These are phyloP conservation scores for Mastigias papua DNA, from an alignment of 30 jellyfish, hydroid and myxozoan species.

Conservation along the genomic window DNA sequence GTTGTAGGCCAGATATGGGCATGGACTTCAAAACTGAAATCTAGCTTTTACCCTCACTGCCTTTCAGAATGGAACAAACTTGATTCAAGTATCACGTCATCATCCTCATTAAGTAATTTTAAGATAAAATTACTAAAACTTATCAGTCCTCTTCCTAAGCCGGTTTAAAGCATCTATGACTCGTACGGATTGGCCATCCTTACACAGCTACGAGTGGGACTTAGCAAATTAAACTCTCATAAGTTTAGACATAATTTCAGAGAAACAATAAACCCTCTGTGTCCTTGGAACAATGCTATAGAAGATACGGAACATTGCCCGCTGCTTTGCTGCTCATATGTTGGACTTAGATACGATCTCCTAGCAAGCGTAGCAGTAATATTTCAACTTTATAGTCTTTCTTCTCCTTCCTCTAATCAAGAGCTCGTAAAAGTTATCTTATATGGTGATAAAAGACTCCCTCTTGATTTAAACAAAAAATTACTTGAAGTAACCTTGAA, in stretches of 20 bases:
- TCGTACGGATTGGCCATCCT: background rate
- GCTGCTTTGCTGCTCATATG: background rate
- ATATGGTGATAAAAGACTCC: background rate
- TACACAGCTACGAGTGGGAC: conserved; percentile 6
- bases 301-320: conserved; percentile 18
- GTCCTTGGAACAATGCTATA: background rate
- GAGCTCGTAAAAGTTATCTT: background rate
- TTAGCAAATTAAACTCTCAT: conserved; percentile 1
- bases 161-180: background rate
- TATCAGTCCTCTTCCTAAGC: background rate
- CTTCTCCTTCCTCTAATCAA: background rate
- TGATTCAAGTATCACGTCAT: background rate
- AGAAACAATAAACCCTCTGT: background rate
- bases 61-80: conserved; percentile 5
- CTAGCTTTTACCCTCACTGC: conserved; percentile 1
- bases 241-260: conserved; percentile 11
- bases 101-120: background rate
- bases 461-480: background rate
- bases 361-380: background rate
- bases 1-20: background rate
- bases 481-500: background rate
- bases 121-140: background rate
- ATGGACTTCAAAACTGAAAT: background rate
- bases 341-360: background rate
- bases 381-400: background rate